phyloP scores from a whole-genome alignment of 2,888 invertebrate species.

The Chloroclysta siterata region DNA sequence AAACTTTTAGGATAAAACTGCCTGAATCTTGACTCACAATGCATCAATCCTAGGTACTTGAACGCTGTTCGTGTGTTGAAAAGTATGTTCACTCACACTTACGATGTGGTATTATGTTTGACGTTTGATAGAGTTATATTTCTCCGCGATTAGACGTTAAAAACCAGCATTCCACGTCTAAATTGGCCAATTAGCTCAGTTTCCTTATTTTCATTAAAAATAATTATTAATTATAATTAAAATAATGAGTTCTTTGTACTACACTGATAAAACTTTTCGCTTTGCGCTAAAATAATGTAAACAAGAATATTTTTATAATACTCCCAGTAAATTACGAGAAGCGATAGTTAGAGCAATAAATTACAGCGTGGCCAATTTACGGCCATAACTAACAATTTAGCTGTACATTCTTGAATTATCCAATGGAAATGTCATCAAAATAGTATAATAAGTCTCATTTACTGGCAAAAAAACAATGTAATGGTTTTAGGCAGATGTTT shows the following conservation, averaged over 20 bases:
- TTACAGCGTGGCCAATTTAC: slow-evolving; percentile 40
- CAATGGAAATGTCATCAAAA: slow-evolving; percentile 32
- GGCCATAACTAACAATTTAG: slow-evolving; percentile 31
- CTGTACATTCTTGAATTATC: slow-evolving; percentile 25
- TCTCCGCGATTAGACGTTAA: slow-evolving; percentile 15
- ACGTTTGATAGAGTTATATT: slow-evolving; percentile 8
- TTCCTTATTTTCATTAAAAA: slow-evolving; percentile 39
- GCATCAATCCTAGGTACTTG: background rate
- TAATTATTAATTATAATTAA: slow-evolving; percentile 26
- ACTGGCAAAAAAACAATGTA: background rate
- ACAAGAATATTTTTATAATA: slow-evolving; percentile 38
- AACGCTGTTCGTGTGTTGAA: background rate
- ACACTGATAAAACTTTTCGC: slow-evolving; percentile 37
- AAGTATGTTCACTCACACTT: background rate
- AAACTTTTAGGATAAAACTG: too few relatives aligned
- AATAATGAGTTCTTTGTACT: slow-evolving; percentile 44
- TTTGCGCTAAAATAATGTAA: slow-evolving; percentile 34
- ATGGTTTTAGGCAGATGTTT: slow-evolving; percentile 7
- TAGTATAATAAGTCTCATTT: background rate
- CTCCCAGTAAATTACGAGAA: slow-evolving; percentile 34
- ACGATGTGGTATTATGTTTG: background rate
- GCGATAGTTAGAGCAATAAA: slow-evolving; percentile 40
- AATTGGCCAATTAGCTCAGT: slow-evolving; percentile 23
- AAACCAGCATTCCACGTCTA: slow-evolving; percentile 11
- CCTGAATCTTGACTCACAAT: too few relatives aligned